Evolutionary conservation across 1,140 invertebrate species (phyloP).

Genomic region (Pogonus chalceus): DNA sequence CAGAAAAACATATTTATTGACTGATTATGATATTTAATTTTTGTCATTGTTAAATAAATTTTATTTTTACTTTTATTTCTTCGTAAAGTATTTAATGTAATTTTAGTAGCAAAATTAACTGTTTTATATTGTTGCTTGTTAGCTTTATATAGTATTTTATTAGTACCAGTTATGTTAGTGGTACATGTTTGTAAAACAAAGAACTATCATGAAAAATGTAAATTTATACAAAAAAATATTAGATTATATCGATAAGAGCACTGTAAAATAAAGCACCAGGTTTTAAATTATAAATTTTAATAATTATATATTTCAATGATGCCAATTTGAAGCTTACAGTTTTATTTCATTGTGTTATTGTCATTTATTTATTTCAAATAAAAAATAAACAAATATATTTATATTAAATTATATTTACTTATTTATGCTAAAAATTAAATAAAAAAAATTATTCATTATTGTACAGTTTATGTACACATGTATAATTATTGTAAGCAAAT

Average conservation of each 20-base stretch:
- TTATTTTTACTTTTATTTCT: too few species aligned
- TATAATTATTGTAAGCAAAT: not conserved
- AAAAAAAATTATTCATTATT: not conserved
- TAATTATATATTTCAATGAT: not conserved
- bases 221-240: too few species aligned
- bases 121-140: not conserved
- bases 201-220: too few species aligned
- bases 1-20: not conserved
- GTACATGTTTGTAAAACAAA: too few species aligned
- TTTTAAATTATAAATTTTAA: not conserved
- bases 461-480: not conserved
- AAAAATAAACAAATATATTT: too few species aligned
- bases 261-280: not conserved
- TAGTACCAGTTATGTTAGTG: too few species aligned
- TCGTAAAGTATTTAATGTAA: not conserved
- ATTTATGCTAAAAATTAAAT: too few species aligned
- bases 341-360: too few species aligned
- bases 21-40: not conserved
- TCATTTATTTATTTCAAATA: too few species aligned
- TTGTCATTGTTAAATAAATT: too few species aligned
- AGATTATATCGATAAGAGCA: too few species aligned
- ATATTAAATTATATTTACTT: not conserved
- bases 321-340: too few species aligned
- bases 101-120: not conserved
- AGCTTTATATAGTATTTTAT: not conserved